Evolutionary conservation across 1,140 invertebrate genomes (phyloP).

Genomic region (Triops cancriformis): DNA sequence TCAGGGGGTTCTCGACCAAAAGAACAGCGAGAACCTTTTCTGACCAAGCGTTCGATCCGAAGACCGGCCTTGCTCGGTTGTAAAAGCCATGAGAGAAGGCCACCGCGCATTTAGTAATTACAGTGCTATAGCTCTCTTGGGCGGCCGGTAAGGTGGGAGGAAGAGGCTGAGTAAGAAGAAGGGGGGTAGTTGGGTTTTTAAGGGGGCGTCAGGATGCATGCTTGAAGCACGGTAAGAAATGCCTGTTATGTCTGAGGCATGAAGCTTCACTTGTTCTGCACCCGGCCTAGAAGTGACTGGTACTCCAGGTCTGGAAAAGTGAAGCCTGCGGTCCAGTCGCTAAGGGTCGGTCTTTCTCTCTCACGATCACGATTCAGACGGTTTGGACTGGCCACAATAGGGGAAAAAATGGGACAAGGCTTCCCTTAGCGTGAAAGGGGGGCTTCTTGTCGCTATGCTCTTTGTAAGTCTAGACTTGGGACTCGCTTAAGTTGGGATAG

Average conservation of each 20-base stretch:
- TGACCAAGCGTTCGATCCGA: neutral
- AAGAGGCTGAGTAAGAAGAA: too few species aligned
- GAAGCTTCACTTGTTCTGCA: neutral
- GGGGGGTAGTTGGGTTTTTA: neutral
- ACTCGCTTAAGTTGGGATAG: neutral
- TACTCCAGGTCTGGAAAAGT: neutral
- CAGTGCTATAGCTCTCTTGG: neutral
- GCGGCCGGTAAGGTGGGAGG: too few species aligned
- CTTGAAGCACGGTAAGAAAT: neutral
- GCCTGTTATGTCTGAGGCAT: neutral
- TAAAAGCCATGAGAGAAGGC: neutral
- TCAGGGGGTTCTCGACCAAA: neutral
- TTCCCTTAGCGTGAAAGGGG: constrained; percentile 2
- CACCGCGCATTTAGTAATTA: neutral
- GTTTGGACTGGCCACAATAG: neutral
- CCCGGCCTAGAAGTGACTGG: neutral
- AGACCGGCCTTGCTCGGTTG: neutral
- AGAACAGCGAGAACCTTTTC: neutral
- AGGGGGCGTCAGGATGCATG: neutral
- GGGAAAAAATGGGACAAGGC: neutral
- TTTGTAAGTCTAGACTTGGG: constrained; percentile 7
- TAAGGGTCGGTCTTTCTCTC: neutral
- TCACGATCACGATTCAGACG: neutral
- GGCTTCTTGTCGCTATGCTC: neutral
- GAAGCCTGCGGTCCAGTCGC: neutral